Conservation (phyloP, 2,888 invertebrate genomes). For the Volucella zonaria region DNA sequence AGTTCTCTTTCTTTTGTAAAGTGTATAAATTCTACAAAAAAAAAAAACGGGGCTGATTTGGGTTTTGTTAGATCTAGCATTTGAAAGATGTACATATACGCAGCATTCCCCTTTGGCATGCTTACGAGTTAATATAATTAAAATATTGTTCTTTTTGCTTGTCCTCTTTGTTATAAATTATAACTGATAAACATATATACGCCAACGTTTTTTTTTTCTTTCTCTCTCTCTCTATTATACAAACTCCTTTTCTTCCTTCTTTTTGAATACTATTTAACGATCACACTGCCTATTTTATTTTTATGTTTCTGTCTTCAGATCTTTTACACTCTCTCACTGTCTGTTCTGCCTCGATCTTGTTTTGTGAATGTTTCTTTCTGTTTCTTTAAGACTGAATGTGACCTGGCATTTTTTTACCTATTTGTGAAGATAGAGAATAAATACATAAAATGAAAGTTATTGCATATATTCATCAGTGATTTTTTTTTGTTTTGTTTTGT, state of each 20-base stretch:
- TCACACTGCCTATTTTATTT: slow-evolving; percentile 54
- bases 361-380: slow-evolving; percentile 43
- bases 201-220: neutral
- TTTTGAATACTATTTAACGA: slow-evolving; percentile 52
- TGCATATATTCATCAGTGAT: slow-evolving; percentile 37
- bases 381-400: slow-evolving; percentile 70
- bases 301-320: slow-evolving; percentile 48
- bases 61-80: slow-evolving; percentile 49
- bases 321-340: slow-evolving; percentile 49
- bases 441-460: slow-evolving; percentile 63
- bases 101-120: slow-evolving; percentile 30
- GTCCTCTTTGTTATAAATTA: slow-evolving; percentile 2
- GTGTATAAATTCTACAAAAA: slow-evolving; percentile 57
- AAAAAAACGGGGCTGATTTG: slow-evolving; percentile 45
- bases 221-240: slow-evolving; percentile 29
- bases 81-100: slow-evolving; percentile 37
- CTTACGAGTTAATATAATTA: slow-evolving; percentile 25
- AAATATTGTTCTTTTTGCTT: slow-evolving; percentile 22
- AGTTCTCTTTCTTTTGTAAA: slow-evolving; percentile 26
- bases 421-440: slow-evolving; percentile 72
- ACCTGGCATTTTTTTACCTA: slow-evolving; percentile 72
- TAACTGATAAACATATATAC: slow-evolving; percentile 18
- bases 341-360: slow-evolving; percentile 56
- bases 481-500: slow-evolving; percentile 25
- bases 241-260: slow-evolving; percentile 52